Conservation (phyloP, 2,888 invertebrate genomes). For the Andrena chrysosceles region DNA sequence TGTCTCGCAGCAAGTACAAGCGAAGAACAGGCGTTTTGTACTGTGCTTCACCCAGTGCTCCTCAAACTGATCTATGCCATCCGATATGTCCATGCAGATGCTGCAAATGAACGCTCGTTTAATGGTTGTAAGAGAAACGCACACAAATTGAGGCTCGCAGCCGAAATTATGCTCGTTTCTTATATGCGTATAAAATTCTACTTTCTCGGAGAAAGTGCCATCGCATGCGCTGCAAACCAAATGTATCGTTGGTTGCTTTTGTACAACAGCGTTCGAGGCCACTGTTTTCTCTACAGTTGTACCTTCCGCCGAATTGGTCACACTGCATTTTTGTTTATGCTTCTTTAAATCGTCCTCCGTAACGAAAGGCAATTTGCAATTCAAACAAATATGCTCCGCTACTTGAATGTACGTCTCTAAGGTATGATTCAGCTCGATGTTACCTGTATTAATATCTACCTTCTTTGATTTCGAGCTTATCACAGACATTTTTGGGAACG, state of each 20-base stretch:
- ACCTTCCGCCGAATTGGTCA: neutral
- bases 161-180: slow-evolving; percentile 24
- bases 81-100: slow-evolving; percentile 60
- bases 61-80: slow-evolving; percentile 60
- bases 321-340: neutral
- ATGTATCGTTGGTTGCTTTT: neutral
- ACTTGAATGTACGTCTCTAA: slow-evolving; percentile 74
- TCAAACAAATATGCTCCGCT: slow-evolving; percentile 78
- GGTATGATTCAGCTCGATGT: neutral
- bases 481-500: slow-evolving; percentile 76
- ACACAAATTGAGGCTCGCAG: slow-evolving; percentile 31
- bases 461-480: slow-evolving; percentile 26
- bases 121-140: slow-evolving; percentile 22
- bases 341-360: slow-evolving; percentile 59
- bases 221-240: slow-evolving; percentile 68
- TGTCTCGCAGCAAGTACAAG: slow-evolving; percentile 41
- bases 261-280: no score
- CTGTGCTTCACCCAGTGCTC: slow-evolving; percentile 69
- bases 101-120: slow-evolving; percentile 69
- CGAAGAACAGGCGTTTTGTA: neutral
- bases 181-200: slow-evolving; percentile 61
- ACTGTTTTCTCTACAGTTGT: neutral
- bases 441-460: neutral
- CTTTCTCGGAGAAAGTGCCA: slow-evolving; percentile 40
- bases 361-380: slow-evolving; percentile 72